These are phyloP conservation scores for Lycopodina hypogea DNA, from an alignment of 37 sponge, comb jelly and placozoan genomes.

Conservation along the genomic window DNA sequence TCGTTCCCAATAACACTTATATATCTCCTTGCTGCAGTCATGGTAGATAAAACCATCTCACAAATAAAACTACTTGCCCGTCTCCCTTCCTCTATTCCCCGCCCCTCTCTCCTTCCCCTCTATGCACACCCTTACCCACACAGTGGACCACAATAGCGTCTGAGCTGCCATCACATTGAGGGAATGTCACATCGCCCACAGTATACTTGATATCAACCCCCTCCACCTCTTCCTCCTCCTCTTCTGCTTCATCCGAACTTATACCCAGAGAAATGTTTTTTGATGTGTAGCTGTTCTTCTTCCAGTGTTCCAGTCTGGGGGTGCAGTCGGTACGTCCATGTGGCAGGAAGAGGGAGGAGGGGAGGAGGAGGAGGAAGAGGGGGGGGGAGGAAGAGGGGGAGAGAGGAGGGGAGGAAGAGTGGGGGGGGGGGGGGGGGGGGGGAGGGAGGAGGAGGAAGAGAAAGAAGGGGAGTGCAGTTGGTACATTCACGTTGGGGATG, in stretches of 20 bases:
- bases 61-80: too few species aligned
- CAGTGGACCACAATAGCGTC: constrained; percentile 82
- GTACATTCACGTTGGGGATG: too few species aligned
- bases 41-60: too few species aligned
- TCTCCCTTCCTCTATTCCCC: too few species aligned
- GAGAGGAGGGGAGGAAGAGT: too few species aligned
- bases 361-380: background rate
- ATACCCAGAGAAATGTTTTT: constrained; percentile 47
- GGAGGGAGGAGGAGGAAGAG: too few species aligned
- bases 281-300: constrained; percentile 54
- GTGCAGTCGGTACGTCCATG: background rate
- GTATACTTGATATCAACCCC: constrained; percentile 54
- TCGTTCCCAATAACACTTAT: too few species aligned
- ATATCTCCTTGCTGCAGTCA: too few species aligned
- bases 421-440: too few species aligned
- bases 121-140: constrained; percentile 74
- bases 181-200: constrained; percentile 80
- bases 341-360: background rate
- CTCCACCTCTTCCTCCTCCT: constrained; percentile 41
- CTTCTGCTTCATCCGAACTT: constrained; percentile 25
- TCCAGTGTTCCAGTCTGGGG: constrained; percentile 57
- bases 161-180: constrained; percentile 40
- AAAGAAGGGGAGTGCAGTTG: too few species aligned
- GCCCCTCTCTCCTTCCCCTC: too few species aligned
- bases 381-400: too few species aligned